Evolutionary conservation across 1,140 invertebrate species (phyloP).

Genomic region (Leptoteleia sp.): DNA sequence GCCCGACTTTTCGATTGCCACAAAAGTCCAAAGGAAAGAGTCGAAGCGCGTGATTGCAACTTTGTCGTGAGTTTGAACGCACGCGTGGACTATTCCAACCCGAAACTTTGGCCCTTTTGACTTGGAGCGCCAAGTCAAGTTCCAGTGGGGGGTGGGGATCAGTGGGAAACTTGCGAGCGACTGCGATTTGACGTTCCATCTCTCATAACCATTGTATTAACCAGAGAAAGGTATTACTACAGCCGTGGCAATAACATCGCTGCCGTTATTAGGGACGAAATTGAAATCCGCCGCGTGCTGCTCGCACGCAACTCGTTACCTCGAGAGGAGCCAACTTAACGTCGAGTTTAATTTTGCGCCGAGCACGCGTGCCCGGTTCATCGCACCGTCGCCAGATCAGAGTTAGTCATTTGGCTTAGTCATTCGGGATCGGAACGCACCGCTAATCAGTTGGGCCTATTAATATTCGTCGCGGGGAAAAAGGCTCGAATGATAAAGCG

Average conservation of each 20-base stretch:
- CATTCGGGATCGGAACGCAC: constrained; percentile 16
- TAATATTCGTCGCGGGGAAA: constrained; percentile 51
- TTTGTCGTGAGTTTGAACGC: too few species aligned
- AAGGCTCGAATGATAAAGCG: constrained; percentile 49
- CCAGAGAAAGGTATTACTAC: neutral
- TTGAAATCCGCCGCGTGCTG: constrained; percentile 10
- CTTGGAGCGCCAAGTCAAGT: too few species aligned
- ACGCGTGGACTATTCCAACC: too few species aligned
- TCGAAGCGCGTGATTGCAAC: too few species aligned
- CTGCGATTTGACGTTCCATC: too few species aligned
- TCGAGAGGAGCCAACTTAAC: neutral
- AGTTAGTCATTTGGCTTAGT: constrained; percentile 39
- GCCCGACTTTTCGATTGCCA: too few species aligned
- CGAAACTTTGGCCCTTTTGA: too few species aligned
- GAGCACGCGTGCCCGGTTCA: neutral
- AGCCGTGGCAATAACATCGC: neutral
- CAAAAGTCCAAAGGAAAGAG: too few species aligned
- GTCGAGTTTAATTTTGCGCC: constrained; percentile 18
- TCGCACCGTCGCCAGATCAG: constrained; percentile 16
- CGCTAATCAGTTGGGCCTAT: constrained; percentile 52
- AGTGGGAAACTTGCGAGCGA: too few species aligned
- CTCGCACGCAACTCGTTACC: constrained; percentile 9
- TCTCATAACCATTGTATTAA: constrained; percentile 28
- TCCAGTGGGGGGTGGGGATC: too few species aligned
- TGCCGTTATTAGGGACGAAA: constrained; percentile 6